Conservation (phyloP, 2,113 vertebrate species). For the Gasterosteus nipponicus region DNA sequence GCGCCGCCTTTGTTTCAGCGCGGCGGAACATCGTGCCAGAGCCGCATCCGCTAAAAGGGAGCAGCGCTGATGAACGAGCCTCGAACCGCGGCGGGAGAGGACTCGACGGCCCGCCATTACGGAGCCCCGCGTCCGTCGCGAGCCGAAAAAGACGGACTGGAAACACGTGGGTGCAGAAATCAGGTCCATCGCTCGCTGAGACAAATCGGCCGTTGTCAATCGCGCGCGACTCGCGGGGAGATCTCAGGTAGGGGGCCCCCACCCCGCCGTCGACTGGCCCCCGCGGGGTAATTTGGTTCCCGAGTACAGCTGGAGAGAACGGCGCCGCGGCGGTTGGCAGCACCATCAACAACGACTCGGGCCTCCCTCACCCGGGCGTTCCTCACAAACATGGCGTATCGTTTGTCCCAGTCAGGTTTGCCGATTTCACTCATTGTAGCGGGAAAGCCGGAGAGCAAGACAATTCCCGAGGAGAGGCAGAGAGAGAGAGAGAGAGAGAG, state of each 20-base stretch:
- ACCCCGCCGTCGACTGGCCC: no score
- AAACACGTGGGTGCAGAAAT: constrained; percentile 66
- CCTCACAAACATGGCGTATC: constrained; percentile 67
- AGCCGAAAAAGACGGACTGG: constrained; percentile 64
- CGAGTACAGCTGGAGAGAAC: neutral
- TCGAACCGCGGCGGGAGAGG: constrained; percentile 32
- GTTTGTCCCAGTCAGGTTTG: constrained; percentile 78
- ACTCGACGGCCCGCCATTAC: constrained; percentile 56
- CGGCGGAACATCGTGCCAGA: constrained; percentile 90
- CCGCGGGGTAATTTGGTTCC: constrained; percentile 40
- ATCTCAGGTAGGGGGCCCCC: constrained; percentile 41
- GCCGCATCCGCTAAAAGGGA: constrained; percentile 82
- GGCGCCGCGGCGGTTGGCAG: constrained; percentile 29
- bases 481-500: neutral
- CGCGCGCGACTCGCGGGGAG: constrained; percentile 22
- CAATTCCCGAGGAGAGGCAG: constrained; percentile 54
- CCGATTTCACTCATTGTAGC: constrained; percentile 73
- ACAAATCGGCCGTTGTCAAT: constrained; percentile 64
- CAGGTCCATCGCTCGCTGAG: constrained; percentile 67
- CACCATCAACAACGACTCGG: constrained; percentile 46
- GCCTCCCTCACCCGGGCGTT: constrained; percentile 11
- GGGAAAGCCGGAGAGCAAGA: constrained; percentile 60
- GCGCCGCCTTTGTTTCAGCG: constrained; percentile 91
- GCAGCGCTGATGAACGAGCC: constrained; percentile 76
- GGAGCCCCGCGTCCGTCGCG: constrained; percentile 41